A percentile compares a stretch with the other conserved stretches of the same genome.
Evolutionary conservation across 2,797 vertebrate species (phyloP).

Genomic region (Hydrophis major): DNA sequence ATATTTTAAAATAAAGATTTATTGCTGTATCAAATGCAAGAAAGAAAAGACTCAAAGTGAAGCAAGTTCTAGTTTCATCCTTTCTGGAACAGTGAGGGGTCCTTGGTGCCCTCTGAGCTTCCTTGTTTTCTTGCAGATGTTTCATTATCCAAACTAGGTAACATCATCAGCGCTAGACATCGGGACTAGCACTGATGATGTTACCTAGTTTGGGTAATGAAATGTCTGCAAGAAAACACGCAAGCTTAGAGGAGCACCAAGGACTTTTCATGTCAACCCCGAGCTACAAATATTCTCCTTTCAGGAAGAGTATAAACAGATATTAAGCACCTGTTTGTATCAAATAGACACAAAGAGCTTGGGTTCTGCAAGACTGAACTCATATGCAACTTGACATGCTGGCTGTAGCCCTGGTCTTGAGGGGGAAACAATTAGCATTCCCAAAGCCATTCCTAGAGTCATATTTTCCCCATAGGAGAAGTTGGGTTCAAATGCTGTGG

Average conservation of each 20-base stretch:
- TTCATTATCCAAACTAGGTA: not conserved
- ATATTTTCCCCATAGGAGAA: constrained; percentile 65
- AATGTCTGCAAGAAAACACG: not conserved
- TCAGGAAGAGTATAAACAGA: not conserved
- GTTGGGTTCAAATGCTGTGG: constrained; percentile 56
- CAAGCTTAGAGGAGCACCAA: not conserved
- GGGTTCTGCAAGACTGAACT: not conserved
- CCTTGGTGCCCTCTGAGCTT: not conserved
- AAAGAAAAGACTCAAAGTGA: not conserved
- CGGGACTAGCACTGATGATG: not conserved
- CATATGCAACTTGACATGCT: not conserved
- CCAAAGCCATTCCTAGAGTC: not conserved
- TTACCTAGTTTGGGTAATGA: not conserved
- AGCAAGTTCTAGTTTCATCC: not conserved
- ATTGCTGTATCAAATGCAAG: not conserved
- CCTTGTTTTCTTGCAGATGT: not conserved
- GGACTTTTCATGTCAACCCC: not conserved
- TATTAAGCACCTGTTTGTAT: not conserved
- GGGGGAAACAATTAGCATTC: not conserved
- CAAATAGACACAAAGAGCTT: not conserved
- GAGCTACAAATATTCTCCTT: not conserved
- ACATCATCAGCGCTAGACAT: not conserved
- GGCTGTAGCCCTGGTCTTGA: not conserved
- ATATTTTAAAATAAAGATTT: not conserved
- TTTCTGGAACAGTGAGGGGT: not conserved